Evolutionary conservation across 2,888 invertebrate species (phyloP), one percentile per base, ranked within the genome.

Genomic region (Eupithecia insigniata): DNA sequence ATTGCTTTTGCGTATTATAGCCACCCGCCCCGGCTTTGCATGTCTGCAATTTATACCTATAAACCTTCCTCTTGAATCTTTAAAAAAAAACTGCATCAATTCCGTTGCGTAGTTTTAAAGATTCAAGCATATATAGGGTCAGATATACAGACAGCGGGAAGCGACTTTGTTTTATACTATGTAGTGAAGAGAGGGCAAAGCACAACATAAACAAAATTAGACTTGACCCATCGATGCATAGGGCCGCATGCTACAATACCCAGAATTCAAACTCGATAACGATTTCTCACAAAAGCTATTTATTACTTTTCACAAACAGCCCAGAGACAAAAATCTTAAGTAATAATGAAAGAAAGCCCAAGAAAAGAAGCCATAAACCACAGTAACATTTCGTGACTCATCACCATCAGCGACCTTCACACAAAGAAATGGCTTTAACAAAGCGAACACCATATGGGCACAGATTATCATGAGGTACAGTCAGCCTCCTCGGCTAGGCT

Each of bases 381-480:
- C 73, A 32, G 72, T 34, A 61, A 43, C 18, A 30, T 43, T 55
- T 36, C 36, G 22, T 71, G 67, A 73, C 66, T 67, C 70, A 70
- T 70, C 62, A 36, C 71, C 71, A 14, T 0, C n/a, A 46, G 67
- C 69, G 74, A 73, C 77, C 74, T 77, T 77, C 71, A 32, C 51
- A 76, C 75, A 79, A 77, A 77, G 77, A 77, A 79, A 79, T 71
- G 66, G 61, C 26, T 39, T 34, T 65, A 76, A 79, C 79, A 77
- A 77, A 79, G 77, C 62, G 12, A 62, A 12, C 32, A 62, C 22
- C n/a, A n/a, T n/a, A 34, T 34, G 8, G 26, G 46, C 39, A 61
- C 28, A 71, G 62, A 64, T 71, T 68, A 39, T 68, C 72, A 7
- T 18, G 22, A 22, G 0, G 28, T 58, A 28, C 4, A 16, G 26